Conservation (phyloP, 2,797 vertebrate genomes). For the Anabacerthia variegaticeps region DNA sequence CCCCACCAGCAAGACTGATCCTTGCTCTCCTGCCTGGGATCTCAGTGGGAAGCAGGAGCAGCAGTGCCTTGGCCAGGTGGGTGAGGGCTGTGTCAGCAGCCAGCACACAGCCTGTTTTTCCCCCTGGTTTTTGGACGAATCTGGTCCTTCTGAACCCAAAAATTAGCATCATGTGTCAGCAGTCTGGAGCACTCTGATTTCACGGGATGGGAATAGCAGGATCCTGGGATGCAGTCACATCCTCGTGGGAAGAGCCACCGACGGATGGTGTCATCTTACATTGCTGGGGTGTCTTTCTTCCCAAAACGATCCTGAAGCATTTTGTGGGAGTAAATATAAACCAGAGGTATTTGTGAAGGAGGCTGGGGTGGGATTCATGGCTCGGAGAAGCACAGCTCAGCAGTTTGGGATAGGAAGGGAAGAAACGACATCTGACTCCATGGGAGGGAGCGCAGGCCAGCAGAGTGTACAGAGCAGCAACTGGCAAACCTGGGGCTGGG, state of each 20-base stretch:
- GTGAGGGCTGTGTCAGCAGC: background rate
- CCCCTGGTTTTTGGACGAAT: background rate
- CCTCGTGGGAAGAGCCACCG: background rate
- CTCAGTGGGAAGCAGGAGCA: background rate
- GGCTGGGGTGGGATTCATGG: background rate
- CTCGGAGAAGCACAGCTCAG: background rate
- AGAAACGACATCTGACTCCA: background rate
- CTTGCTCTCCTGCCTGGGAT: background rate
- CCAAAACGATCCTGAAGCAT: background rate
- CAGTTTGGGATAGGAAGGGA: background rate
- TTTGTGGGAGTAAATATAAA: background rate
- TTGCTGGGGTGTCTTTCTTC: background rate
- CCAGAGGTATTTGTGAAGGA: background rate
- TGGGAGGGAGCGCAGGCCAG: background rate
- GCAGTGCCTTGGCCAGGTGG: background rate
- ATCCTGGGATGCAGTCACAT: background rate
- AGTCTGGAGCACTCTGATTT: background rate
- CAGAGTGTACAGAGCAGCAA: background rate
- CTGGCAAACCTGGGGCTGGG: slow-evolving; percentile 42
- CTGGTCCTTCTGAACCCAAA: background rate
- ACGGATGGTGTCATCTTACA: background rate
- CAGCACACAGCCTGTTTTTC: background rate
- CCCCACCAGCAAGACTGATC: background rate
- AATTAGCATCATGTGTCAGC: background rate
- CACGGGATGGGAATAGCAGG: background rate